Percentiles rank a stretch among this genome's conserved stretches.
phyloP scores from a whole-genome alignment of 2,113 vertebrate species.

The Miniopterus natalensis region DNA sequence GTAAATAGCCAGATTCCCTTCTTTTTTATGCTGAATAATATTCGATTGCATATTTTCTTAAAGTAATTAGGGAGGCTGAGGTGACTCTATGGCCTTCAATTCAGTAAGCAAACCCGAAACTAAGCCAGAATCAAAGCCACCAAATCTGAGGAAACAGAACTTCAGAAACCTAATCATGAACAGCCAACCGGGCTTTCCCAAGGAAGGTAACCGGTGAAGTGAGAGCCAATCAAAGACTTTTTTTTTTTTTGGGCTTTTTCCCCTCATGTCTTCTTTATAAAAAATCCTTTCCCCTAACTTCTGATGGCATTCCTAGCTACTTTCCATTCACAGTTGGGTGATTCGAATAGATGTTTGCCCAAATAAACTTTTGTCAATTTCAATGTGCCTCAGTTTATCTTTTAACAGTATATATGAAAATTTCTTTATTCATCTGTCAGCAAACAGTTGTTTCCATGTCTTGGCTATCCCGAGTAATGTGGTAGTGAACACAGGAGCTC shows the following conservation, averaged over 20 bases:
- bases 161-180: not conserved
- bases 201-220: not conserved
- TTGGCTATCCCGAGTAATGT: not conserved
- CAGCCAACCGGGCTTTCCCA: not conserved
- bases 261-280: not conserved
- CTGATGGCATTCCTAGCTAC: not conserved
- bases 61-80: not conserved
- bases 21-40: not conserved
- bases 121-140: not conserved
- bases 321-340: not conserved
- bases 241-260: not conserved
- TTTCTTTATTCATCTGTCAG: not conserved
- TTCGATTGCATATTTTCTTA: not conserved
- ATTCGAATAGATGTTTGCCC: not conserved
- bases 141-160: not conserved
- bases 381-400: not conserved
- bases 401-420: not conserved
- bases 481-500: not conserved
- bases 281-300: not conserved
- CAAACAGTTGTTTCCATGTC: not conserved
- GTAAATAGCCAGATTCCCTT: not conserved
- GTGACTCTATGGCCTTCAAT: not conserved
- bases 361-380: not conserved
- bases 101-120: not conserved
- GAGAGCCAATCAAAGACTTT: not conserved